Percentiles rank a stretch among this genome's conserved stretches.
These are phyloP conservation scores for Matsumurasca onukii DNA, from an alignment of 1,140 invertebrate genomes.

Conservation along the genomic window DNA sequence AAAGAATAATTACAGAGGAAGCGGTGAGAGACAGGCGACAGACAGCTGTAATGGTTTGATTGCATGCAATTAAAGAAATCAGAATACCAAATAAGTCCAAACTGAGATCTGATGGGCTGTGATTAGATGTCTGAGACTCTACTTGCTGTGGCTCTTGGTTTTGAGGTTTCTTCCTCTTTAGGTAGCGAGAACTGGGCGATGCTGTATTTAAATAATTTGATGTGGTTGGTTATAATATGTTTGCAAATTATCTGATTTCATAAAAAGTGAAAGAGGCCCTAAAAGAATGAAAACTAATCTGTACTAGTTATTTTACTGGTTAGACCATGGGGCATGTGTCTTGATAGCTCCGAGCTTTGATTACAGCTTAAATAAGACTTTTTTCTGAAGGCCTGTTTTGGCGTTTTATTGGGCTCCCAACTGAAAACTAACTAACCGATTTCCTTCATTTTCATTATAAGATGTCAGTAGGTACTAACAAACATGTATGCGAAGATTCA, in stretches of 20 bases:
- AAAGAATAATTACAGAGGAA: no score
- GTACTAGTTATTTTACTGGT: no score
- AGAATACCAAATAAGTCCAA: background rate
- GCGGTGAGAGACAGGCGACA: background rate
- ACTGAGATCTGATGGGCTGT: background rate
- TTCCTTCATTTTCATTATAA: no score
- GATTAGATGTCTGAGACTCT: background rate
- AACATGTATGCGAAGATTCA: no score
- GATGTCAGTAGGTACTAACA: no score
- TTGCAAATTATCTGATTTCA: background rate
- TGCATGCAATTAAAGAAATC: conserved; percentile 6
- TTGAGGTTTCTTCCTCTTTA: background rate
- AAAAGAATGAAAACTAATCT: no score
- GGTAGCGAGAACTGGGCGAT: background rate
- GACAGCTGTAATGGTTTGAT: conserved; percentile 8
- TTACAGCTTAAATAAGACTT: no score
- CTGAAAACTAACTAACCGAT: no score
- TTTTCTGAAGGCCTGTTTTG: no score
- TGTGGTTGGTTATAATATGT: background rate
- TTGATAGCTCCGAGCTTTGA: no score
- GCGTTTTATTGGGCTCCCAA: no score
- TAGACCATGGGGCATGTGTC: no score
- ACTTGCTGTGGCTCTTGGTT: background rate
- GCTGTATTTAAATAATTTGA: background rate
- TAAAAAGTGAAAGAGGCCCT: background rate